A percentile compares a stretch with the other conserved stretches of the same genome.
Evolutionary conservation across 64 coral and sea anemone genomes (phyloP).

Genomic region (Pocillopora verrucosa): DNA sequence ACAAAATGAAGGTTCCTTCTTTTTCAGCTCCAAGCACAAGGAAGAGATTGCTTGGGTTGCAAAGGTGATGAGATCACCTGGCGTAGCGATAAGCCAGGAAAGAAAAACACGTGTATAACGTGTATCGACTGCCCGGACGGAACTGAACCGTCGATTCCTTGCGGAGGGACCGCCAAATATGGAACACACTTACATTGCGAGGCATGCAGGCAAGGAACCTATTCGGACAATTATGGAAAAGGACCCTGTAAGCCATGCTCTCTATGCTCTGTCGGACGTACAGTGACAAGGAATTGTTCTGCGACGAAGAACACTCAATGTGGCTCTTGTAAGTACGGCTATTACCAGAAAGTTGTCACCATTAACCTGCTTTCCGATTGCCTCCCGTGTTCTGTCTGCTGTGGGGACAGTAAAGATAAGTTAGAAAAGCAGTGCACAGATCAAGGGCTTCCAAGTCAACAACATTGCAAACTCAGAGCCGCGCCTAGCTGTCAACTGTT

Average conservation of each 20-base stretch:
- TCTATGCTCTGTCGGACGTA: not conserved
- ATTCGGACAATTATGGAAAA: not conserved
- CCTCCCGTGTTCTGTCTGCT: conserved; percentile 12
- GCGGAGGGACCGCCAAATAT: conserved; percentile 3
- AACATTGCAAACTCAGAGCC: not conserved
- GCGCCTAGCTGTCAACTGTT: not conserved
- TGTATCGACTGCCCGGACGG: conserved; percentile 15
- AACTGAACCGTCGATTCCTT: conserved; percentile 23
- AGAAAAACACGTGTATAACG: not conserved
- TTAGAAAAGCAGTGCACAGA: conserved; percentile 1
- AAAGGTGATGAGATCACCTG: not conserved
- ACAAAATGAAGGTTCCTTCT: not conserved
- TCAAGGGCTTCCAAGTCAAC: not conserved
- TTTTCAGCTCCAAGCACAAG: not conserved
- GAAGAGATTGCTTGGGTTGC: not conserved
- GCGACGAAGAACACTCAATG: not conserved
- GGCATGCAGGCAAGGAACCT: not conserved
- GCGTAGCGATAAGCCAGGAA: not conserved
- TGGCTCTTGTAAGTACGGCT: conserved; percentile 8
- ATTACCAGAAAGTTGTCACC: not conserved
- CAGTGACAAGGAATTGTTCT: conserved; percentile 5
- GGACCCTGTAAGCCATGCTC: not conserved
- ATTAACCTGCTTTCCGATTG: not conserved
- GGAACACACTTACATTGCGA: conserved; percentile 26
- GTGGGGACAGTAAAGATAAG: conserved; percentile 15